Conservation (phyloP, 2,113 vertebrate genomes). For the Andinoacara biseriatus region DNA sequence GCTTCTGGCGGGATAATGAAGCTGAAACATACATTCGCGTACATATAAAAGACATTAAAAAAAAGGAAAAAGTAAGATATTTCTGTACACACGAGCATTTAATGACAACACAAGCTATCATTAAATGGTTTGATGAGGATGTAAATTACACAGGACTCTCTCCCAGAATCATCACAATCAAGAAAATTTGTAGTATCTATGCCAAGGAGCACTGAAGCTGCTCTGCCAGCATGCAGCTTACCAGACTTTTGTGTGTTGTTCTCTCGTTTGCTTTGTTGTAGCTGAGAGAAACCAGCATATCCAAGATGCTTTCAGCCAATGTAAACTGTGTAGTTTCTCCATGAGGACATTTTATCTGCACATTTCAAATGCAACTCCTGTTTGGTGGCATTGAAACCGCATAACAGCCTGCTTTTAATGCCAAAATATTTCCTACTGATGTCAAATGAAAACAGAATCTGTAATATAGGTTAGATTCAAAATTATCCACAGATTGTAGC, state of each 20-base stretch:
- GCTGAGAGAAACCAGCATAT: not conserved
- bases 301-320: not conserved
- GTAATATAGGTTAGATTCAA: not conserved
- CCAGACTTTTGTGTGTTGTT: not conserved
- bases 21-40: not conserved
- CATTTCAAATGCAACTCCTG: not conserved
- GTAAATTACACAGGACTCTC: not conserved
- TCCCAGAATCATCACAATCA: conserved; percentile 8
- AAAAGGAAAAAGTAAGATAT: not conserved
- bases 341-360: not conserved
- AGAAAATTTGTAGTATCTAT: not conserved
- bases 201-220: not conserved
- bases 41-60: not conserved
- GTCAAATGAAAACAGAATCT: not conserved
- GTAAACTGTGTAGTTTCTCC: not conserved
- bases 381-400: not conserved
- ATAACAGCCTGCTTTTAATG: not conserved
- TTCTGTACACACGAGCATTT: not conserved
- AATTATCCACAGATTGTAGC: not conserved
- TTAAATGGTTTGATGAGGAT: conserved; percentile 9
- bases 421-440: not conserved
- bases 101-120: not conserved
- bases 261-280: not conserved
- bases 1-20: not conserved
- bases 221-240: conserved; percentile 8